These are phyloP conservation scores for Urosaurus nigricauda DNA, from an alignment of 2,797 vertebrate species.

Conservation along the genomic window DNA sequence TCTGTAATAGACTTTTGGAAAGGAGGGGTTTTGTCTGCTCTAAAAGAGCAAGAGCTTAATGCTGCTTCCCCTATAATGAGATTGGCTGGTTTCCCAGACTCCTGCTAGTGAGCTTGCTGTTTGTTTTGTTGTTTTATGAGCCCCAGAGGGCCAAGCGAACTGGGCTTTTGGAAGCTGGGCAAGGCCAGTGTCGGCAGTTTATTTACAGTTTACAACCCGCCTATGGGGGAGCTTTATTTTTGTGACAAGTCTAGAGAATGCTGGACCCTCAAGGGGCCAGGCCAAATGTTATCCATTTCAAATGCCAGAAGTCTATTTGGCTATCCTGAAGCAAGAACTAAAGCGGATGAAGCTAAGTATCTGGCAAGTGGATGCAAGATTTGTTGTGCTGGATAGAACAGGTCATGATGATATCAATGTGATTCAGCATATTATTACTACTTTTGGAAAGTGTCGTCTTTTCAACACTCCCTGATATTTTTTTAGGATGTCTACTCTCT, in stretches of 20 bases:
- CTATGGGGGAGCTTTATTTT: slow-evolving; percentile 22
- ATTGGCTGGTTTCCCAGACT: slow-evolving; percentile 88
- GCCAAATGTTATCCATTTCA: slow-evolving; percentile 12
- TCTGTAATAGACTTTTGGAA: background rate
- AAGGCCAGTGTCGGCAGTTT: slow-evolving; percentile 58
- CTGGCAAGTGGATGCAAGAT: background rate
- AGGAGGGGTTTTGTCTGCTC: background rate
- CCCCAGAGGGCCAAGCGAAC: slow-evolving; percentile 75
- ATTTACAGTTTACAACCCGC: slow-evolving; percentile 36
- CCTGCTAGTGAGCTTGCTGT: slow-evolving; percentile 71
- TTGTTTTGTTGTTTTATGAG: slow-evolving; percentile 78
- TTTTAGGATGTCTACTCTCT: background rate
- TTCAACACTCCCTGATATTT: background rate
- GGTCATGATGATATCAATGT: background rate
- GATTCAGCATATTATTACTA: background rate
- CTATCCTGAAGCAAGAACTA: background rate
- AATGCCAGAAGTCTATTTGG: slow-evolving; percentile 10
- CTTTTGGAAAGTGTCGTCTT: background rate
- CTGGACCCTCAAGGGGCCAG: background rate
- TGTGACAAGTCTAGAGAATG: slow-evolving; percentile 26
- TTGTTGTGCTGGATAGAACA: slow-evolving; percentile 8
- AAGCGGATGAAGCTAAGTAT: background rate
- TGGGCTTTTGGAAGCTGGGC: slow-evolving; percentile 64
- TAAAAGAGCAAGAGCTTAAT: slow-evolving; percentile 45
- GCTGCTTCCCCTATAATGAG: slow-evolving; percentile 85